phyloP scores from a whole-genome alignment of 2,888 invertebrate genomes.

The Pheosia gnoma region DNA sequence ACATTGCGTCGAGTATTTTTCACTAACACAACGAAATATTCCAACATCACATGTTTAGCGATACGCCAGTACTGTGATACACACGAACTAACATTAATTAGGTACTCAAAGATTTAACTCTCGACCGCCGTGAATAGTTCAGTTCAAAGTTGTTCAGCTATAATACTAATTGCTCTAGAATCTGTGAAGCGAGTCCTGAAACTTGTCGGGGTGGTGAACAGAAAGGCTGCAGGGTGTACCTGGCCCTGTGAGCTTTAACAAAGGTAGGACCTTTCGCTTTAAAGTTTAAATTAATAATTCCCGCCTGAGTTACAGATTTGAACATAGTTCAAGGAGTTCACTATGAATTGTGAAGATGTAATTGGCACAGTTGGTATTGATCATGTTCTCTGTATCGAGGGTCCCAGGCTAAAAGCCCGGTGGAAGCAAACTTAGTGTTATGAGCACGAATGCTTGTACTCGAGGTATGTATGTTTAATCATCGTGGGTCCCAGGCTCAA shows the following conservation, averaged over 20 bases:
- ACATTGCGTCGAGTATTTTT: too few species aligned
- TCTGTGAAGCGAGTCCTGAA: conserved; percentile 8
- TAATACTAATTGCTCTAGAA: conserved; percentile 16
- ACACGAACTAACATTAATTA: background rate
- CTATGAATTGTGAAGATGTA: too few species aligned
- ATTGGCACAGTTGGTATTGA: too few species aligned
- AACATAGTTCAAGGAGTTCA: background rate
- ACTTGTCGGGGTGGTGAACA: conserved; percentile 1
- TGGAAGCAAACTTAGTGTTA: too few species aligned
- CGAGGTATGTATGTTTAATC: too few species aligned
- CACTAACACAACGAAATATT: too few species aligned
- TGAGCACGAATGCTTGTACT: too few species aligned
- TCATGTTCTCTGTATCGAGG: too few species aligned
- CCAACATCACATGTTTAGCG: background rate
- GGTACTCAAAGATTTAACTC: conserved; percentile 3
- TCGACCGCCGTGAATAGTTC: background rate
- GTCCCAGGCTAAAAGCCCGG: too few species aligned
- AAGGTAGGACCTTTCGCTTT: conserved; percentile 8
- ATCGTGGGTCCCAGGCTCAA: too few species aligned
- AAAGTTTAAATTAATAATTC: conserved; percentile 23
- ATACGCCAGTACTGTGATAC: background rate
- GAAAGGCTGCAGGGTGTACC: background rate
- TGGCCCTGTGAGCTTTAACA: conserved; percentile 9
- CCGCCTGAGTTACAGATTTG: conserved; percentile 4
- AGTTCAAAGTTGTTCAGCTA: conserved; percentile 14